Conservation (phyloP, 2,888 invertebrate species). For the Polydrusus tereticollis region DNA sequence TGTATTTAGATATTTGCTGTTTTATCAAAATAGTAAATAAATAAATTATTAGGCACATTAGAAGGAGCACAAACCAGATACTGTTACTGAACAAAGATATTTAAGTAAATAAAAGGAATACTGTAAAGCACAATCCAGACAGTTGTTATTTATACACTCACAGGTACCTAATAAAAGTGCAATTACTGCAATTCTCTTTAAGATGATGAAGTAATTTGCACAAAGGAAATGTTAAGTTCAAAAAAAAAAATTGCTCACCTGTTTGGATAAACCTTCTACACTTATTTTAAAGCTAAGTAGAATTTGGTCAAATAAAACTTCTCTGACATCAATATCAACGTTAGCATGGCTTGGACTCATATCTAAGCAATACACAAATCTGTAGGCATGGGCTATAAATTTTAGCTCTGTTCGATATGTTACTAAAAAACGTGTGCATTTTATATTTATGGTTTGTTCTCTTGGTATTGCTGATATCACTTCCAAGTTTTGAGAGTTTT, state of each 20-base stretch:
- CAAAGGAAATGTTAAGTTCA: too few species aligned
- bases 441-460: slow-evolving; percentile 64
- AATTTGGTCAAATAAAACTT: slow-evolving; percentile 75
- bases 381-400: slow-evolving; percentile 79
- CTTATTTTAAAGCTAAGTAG: slow-evolving; percentile 71
- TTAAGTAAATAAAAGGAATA: too few species aligned
- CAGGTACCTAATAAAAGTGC: too few species aligned
- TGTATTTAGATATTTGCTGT: too few species aligned
- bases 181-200: too few species aligned
- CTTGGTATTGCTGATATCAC: slow-evolving; percentile 75
- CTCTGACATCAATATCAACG: slow-evolving; percentile 74
- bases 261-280: slow-evolving; percentile 71
- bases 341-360: slow-evolving; percentile 82
- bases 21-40: too few species aligned
- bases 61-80: too few species aligned
- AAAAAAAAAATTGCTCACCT: slow-evolving; percentile 65
- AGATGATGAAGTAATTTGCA: too few species aligned
- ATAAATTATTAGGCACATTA: too few species aligned
- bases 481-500: slow-evolving; percentile 72
- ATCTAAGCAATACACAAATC: slow-evolving; percentile 82
- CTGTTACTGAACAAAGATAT: too few species aligned
- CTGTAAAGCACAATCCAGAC: too few species aligned
- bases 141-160: too few species aligned
- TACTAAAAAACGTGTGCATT: slow-evolving; percentile 69
- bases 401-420: slow-evolving; percentile 73